Conservation (phyloP, 2,888 invertebrate species). For the Callyntrura guangdongensis region DNA sequence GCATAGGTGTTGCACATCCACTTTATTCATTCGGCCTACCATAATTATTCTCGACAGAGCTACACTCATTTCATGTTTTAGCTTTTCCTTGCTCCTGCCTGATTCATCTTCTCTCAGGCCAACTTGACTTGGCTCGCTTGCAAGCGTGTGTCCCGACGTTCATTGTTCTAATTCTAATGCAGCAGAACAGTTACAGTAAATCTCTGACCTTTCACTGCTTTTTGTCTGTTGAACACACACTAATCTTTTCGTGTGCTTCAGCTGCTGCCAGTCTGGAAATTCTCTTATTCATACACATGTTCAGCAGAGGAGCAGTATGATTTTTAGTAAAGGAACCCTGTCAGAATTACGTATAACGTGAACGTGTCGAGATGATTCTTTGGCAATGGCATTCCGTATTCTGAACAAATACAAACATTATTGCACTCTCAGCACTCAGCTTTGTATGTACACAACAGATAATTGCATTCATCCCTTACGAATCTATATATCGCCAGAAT, state of each 20-base stretch:
- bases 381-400: slow-evolving; percentile 8
- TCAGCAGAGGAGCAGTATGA: background rate
- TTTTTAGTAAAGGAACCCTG: background rate
- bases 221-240: slow-evolving; percentile 39
- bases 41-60: slow-evolving; percentile 52
- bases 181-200: slow-evolving; percentile 53
- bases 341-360: background rate
- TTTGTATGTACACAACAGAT: slow-evolving; percentile 43
- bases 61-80: slow-evolving; percentile 5
- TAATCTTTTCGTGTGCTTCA: slow-evolving; percentile 20
- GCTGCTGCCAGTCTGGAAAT: background rate
- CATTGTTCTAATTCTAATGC: slow-evolving; percentile 9
- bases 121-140: background rate
- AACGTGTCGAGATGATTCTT: background rate
- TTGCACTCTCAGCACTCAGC: slow-evolving; percentile 15
- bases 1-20: background rate
- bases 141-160: background rate
- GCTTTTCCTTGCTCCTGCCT: slow-evolving; percentile 26
- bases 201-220: slow-evolving; percentile 71
- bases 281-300: background rate
- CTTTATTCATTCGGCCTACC: background rate
- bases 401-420: slow-evolving; percentile 13
- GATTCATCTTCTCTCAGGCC: background rate
- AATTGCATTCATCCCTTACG: slow-evolving; percentile 53
- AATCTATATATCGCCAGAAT: no score